phyloP scores from a whole-genome alignment of 1,140 invertebrate species.

The Coptotermes formosanus region DNA sequence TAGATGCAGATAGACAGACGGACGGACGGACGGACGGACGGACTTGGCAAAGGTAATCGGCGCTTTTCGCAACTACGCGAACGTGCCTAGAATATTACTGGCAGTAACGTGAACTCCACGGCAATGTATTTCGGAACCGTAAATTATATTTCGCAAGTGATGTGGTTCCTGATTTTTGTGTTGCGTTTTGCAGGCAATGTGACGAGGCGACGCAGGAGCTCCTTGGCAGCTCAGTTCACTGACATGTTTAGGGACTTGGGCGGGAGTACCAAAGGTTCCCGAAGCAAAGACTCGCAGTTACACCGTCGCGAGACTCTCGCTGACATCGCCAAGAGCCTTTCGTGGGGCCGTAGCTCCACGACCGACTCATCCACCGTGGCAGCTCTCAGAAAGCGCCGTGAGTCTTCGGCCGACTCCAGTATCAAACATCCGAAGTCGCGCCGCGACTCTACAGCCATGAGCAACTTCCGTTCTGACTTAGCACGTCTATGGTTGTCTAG shows the following conservation, averaged over 20 bases:
- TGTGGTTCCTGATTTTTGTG: no score
- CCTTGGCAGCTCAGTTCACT: conserved; percentile 81
- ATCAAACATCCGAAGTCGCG: conserved; percentile 66
- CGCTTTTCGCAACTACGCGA: no score
- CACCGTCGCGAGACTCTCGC: conserved; percentile 80
- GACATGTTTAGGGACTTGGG: conserved; percentile 85
- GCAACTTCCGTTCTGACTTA: conserved; percentile 69
- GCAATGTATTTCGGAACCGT: no score
- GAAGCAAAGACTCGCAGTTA: conserved; percentile 53
- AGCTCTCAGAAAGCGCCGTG: conserved; percentile 62
- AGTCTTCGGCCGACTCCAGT: conserved; percentile 80
- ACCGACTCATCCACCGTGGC: conserved; percentile 41
- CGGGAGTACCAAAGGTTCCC: conserved; percentile 49
- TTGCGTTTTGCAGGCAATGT: conserved; percentile 43
- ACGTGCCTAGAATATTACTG: no score
- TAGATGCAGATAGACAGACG: no score
- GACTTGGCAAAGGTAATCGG: no score
- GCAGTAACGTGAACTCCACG: no score
- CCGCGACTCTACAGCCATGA: conserved; percentile 52
- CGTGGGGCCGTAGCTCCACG: conserved; percentile 62
- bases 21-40: no score
- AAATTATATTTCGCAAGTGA: no score
- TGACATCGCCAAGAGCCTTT: conserved; percentile 70
- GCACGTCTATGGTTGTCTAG: conserved; percentile 67
- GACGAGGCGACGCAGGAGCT: conserved; percentile 66